Evolutionary conservation across 1,140 invertebrate species (phyloP).

Genomic region (Trachymyrmex cornetzi): DNA sequence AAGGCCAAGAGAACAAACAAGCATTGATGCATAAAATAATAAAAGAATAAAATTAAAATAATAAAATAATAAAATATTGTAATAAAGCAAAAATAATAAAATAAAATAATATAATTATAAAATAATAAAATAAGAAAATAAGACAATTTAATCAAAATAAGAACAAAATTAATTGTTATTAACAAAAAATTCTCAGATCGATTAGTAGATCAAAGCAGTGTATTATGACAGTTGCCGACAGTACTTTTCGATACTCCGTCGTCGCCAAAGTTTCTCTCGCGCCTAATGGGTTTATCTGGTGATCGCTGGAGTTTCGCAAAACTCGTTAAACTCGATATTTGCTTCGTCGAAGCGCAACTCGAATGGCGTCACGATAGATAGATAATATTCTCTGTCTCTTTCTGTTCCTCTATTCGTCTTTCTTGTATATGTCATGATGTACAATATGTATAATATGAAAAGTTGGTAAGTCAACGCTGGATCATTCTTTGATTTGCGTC

Average conservation of each 20-base stretch:
- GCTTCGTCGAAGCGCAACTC: conserved; percentile 41
- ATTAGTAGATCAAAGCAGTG: not conserved
- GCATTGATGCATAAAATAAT: too few species aligned
- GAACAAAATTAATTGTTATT: not conserved
- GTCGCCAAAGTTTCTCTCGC: conserved; percentile 44
- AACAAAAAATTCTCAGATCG: not conserved
- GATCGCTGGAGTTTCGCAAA: conserved; percentile 51
- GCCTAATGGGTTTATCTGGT: conserved; percentile 56
- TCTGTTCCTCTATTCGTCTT: conserved; percentile 33
- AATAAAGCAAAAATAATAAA: too few species aligned
- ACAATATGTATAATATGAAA: not conserved
- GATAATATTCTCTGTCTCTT: conserved; percentile 47
- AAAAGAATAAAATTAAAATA: too few species aligned
- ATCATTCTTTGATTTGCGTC: not conserved
- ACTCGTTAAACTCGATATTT: conserved; percentile 64
- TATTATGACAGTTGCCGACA: conserved; percentile 22
- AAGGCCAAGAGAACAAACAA: too few species aligned
- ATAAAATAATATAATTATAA: too few species aligned
- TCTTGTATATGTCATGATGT: not conserved
- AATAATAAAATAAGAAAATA: too few species aligned
- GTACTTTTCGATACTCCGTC: conserved; percentile 67
- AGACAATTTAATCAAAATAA: too few species aligned
- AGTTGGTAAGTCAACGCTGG: not conserved
- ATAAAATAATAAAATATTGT: too few species aligned
- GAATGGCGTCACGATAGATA: conserved; percentile 60